Conservation (phyloP, 2,888 invertebrate genomes). For the Alcis repandata region DNA sequence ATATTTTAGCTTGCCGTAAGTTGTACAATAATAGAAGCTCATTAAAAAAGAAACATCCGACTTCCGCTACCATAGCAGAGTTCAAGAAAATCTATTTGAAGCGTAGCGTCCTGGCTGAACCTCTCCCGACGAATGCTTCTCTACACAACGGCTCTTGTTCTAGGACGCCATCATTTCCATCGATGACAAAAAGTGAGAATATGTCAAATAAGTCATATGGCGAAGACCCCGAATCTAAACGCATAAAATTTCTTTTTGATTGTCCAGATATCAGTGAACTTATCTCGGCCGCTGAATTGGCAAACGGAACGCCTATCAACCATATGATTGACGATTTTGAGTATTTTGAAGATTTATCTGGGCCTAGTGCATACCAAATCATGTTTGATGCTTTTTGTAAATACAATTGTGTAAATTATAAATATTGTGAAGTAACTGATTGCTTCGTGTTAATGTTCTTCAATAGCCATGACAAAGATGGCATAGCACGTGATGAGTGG, state of each 20-base stretch:
- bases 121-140: constrained; percentile 60
- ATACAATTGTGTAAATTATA: constrained; percentile 79
- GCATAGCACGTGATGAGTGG: constrained; percentile 77
- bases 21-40: constrained; percentile 78
- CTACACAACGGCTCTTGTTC: constrained; percentile 50
- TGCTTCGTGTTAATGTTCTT: constrained; percentile 76
- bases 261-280: constrained; percentile 80
- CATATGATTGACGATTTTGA: constrained; percentile 78
- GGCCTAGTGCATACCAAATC: constrained; percentile 68
- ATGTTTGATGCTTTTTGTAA: constrained; percentile 71
- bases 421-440: constrained; percentile 80
- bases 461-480: constrained; percentile 75
- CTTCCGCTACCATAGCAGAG: constrained; percentile 62
- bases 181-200: constrained; percentile 64
- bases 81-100: constrained; percentile 78
- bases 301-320: constrained; percentile 61
- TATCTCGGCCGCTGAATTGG: constrained; percentile 76
- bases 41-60: constrained; percentile 64
- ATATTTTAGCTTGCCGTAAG: constrained; percentile 76
- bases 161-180: constrained; percentile 60
- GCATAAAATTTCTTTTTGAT: constrained; percentile 70
- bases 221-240: constrained; percentile 54
- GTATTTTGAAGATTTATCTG: constrained; percentile 76
- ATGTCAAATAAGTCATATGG: constrained; percentile 46
- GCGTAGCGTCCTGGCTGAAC: constrained; percentile 74